These are phyloP conservation scores for Falco columbarius DNA, from an alignment of 2,797 vertebrate species.

Conservation along the genomic window DNA sequence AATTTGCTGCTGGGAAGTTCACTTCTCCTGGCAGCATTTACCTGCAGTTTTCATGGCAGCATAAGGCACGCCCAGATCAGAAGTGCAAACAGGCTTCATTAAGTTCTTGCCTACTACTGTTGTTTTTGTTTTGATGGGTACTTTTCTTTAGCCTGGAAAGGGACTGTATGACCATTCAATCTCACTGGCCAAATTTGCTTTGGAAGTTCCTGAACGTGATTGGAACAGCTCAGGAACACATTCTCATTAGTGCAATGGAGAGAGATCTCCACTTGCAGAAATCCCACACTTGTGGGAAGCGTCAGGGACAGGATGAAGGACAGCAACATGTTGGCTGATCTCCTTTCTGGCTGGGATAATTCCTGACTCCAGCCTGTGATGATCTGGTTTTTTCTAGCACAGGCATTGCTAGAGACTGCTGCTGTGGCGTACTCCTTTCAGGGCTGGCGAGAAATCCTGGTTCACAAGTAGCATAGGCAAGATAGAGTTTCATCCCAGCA, in stretches of 20 bases:
- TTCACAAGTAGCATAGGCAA: not conserved
- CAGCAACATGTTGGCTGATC: not conserved
- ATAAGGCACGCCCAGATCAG: not conserved
- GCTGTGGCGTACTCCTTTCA: not conserved
- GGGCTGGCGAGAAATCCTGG: constrained; percentile 8
- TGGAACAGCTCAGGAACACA: not conserved
- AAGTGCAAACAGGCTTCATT: not conserved
- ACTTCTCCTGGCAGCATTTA: not conserved
- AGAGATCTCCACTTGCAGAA: not conserved
- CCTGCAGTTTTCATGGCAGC: not conserved
- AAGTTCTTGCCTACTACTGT: not conserved
- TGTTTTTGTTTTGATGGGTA: not conserved
- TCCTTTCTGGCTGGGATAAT: not conserved
- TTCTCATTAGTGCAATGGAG: not conserved
- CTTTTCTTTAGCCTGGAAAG: not conserved
- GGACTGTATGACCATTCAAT: not conserved
- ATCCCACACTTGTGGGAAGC: not conserved
- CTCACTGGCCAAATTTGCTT: not conserved
- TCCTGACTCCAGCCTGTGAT: not conserved
- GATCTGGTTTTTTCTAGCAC: not conserved
- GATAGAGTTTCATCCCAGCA: not conserved
- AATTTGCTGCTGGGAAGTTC: not conserved
- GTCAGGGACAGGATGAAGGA: not conserved
- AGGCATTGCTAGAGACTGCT: not conserved
- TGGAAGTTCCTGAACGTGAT: not conserved